Percentiles rank a stretch among this genome's conserved stretches.
Conservation (phyloP, 2,113 vertebrate species). For the Haemorhous mexicanus region DNA sequence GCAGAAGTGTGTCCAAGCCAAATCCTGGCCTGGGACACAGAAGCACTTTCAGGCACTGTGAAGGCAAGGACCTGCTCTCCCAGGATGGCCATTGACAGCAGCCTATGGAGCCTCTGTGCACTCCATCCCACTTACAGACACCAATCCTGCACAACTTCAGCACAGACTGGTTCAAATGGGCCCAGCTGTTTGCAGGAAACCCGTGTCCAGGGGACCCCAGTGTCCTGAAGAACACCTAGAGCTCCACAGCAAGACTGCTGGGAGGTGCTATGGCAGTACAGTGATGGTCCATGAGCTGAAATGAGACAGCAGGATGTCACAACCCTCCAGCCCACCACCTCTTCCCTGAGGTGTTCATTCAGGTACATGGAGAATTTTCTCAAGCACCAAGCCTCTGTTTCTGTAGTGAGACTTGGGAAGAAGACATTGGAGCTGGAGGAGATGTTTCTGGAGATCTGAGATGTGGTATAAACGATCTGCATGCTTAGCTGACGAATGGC, state of each 20-base stretch:
- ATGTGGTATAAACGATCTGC: not conserved
- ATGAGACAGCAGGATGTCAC: not conserved
- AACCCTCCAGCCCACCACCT: not conserved
- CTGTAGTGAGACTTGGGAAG: not conserved
- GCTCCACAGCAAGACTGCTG: not conserved
- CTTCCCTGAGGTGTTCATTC: not conserved
- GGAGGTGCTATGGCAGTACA: not conserved
- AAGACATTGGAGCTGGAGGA: not conserved
- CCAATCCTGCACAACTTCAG: not conserved
- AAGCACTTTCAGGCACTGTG: not conserved
- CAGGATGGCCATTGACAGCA: not conserved
- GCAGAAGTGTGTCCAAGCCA: not conserved
- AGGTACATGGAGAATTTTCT: not conserved
- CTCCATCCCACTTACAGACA: not conserved
- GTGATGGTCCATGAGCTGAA: not conserved
- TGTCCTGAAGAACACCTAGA: not conserved
- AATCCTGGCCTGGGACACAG: not conserved
- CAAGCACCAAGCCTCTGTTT: not conserved
- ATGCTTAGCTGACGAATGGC: accelerated
- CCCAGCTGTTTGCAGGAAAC: not conserved
- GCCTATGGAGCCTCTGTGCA: not conserved
- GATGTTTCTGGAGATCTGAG: not conserved
- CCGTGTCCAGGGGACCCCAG: accelerated
- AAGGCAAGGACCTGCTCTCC: not conserved
- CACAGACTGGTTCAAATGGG: not conserved